Base-by-base conservation (phyloP, 2,797 vertebrate species). In the Sebastes vulpes region DNA sequence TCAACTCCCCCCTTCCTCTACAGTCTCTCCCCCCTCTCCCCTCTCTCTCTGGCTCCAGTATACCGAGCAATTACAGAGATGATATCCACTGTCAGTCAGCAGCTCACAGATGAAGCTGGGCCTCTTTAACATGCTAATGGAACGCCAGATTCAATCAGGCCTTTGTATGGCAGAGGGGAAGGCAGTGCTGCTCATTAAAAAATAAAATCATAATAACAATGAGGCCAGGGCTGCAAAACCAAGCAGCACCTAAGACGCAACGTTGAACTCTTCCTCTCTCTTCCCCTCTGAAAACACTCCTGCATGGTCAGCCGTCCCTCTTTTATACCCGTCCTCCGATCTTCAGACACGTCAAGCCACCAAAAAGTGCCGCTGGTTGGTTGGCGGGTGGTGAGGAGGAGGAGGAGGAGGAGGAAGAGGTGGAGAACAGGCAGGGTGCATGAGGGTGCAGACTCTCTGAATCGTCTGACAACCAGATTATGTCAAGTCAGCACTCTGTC, bases 1-100 rank as follows among this genome's bases (percentile, higher is more conserved):
- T 70, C 65, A 72, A 18, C 77, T 59, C 50, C 28, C 83, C 11
- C 48, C 61, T 28, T 16, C 11, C n/a, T 31, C 28, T n/a, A 28
- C 42, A 50, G 42, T 54, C 25, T 28, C 65, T 7, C 56, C 56
- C 57, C 68, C 56, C 68, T 58, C 31, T 58, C 73, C 48, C 50
- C 67, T 83, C 72, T 74, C 72, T 71, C 48, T 57, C 52, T 77
- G 81, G 92, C 87, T 94, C 75, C 85, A 88, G 91, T 85, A 70
- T 89, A 87, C 67, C 29, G 78, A 90, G 87, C 93, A 96, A 96
- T 97, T 96, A 96, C 90, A 93, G 90, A 95, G 95, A 96, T 96
- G 94, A 96, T 95, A 95, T 95, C 94, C 93, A 92, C 95, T 95
- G 95, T 96, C 96, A 96, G 92, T 96, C 96, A 96, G 90, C 80